Evolutionary conservation across 2,113 vertebrate species (phyloP).

Genomic region (Antechinus stuartii): DNA sequence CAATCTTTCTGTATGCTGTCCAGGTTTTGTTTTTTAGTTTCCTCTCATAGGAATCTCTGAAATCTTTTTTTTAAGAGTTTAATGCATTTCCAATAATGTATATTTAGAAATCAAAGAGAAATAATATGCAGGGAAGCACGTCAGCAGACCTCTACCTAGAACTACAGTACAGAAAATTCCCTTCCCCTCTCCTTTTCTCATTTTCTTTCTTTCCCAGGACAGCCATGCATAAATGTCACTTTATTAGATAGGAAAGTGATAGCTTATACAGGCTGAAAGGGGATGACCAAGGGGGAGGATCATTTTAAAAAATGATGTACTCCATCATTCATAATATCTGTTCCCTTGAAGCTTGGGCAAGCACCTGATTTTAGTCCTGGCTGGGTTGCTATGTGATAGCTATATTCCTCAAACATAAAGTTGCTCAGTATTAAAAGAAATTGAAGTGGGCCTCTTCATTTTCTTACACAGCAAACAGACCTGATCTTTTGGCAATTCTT

Average conservation of each 20-base stretch:
- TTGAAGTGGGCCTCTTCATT: slow-evolving; percentile 1
- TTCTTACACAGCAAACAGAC: slow-evolving; percentile 26
- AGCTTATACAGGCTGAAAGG: neutral
- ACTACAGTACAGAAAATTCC: neutral
- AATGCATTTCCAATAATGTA: neutral
- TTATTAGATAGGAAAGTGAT: neutral
- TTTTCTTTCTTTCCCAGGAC: neutral
- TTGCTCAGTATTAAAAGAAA: slow-evolving; percentile 10
- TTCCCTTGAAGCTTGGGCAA: neutral
- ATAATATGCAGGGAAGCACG: neutral
- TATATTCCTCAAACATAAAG: slow-evolving; percentile 31
- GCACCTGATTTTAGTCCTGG: neutral
- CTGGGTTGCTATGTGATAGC: neutral
- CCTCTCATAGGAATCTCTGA: neutral
- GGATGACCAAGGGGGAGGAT: slow-evolving; percentile 6
- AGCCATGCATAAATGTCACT: neutral
- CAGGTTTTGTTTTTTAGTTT: neutral
- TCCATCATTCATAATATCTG: neutral
- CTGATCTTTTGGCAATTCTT: slow-evolving; percentile 33
- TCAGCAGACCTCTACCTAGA: neutral
- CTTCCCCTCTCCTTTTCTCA: neutral
- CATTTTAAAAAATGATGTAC: neutral
- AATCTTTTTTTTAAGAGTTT: neutral
- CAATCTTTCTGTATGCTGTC: neutral
- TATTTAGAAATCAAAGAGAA: neutral